phyloP scores from a whole-genome alignment of 2,113 vertebrate species.

The Engraulis encrasicolus region DNA sequence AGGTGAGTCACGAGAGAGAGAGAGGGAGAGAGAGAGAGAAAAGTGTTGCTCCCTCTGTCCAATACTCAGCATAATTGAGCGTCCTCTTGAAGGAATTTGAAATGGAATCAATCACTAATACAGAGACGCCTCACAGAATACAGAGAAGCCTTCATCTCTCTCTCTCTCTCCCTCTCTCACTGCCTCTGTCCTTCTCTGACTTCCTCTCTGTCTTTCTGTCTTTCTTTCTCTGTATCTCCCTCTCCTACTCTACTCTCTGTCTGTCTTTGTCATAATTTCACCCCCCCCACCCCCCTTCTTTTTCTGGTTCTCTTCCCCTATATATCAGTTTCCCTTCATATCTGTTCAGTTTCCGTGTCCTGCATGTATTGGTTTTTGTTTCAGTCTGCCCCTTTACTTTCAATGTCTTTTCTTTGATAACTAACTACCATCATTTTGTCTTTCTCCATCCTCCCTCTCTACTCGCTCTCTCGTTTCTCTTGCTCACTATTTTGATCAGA shows the following conservation, averaged over 20 bases:
- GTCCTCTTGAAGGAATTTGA: conserved; percentile 42
- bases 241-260: conserved; percentile 10
- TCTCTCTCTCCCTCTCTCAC: background rate
- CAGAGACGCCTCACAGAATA: conserved; percentile 41
- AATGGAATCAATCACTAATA: conserved; percentile 47
- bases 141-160: conserved; percentile 26
- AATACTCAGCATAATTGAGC: conserved; percentile 20
- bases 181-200: background rate
- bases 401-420: no score
- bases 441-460: conserved; percentile 31
- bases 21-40: background rate
- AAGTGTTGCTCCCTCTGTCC: conserved; percentile 43
- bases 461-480: background rate
- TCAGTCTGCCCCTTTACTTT: no score
- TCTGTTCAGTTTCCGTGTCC: no score
- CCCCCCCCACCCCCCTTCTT: background rate
- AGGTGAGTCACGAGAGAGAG: background rate
- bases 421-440: no score
- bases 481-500: no score
- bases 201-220: conserved; percentile 12
- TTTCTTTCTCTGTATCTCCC: background rate
- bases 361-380: no score
- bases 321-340: no score
- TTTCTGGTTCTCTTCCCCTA: background rate
- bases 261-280: background rate